A percentile compares a stretch with the other conserved stretches of the same genome.
Conservation (phyloP, 1,140 invertebrate genomes). For the Akabosia matsudoensis region DNA sequence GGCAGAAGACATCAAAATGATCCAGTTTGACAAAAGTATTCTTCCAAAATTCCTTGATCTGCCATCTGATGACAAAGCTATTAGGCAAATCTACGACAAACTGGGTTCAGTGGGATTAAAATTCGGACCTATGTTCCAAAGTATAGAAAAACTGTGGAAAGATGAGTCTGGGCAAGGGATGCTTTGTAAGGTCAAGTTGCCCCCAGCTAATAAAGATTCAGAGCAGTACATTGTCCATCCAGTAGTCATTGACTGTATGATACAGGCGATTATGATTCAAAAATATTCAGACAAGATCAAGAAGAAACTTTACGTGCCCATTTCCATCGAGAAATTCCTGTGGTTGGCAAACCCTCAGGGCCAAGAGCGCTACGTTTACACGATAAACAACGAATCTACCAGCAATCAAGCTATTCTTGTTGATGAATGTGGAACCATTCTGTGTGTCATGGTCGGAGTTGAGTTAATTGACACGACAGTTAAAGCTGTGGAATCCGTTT, state of each 20-base stretch:
- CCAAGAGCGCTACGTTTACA: background rate
- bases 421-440: slow-evolving; percentile 21
- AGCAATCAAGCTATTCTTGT: slow-evolving; percentile 9
- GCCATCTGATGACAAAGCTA: background rate
- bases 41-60: background rate
- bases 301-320: slow-evolving; percentile 26
- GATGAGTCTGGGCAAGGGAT: slow-evolving; percentile 8
- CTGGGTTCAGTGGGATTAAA: slow-evolving; percentile 30
- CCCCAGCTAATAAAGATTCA: background rate
- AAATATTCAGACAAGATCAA: background rate
- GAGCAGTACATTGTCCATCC: slow-evolving; percentile 31
- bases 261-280: slow-evolving; percentile 31
- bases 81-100: slow-evolving; percentile 18
- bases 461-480: slow-evolving; percentile 29
- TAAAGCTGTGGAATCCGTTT: slow-evolving; percentile 5
- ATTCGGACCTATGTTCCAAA: slow-evolving; percentile 36
- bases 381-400: background rate
- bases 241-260: slow-evolving; percentile 34
- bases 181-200: slow-evolving; percentile 24
- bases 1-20: background rate
- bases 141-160: slow-evolving; percentile 25
- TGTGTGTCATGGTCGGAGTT: slow-evolving; percentile 29
- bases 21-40: background rate
- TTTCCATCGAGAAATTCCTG: slow-evolving; percentile 32
- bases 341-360: slow-evolving; percentile 23